A percentile compares a stretch with the other conserved stretches of the same genome.
These are phyloP conservation scores for Phrynocephalus guinanensis DNA, from an alignment of 2,797 vertebrate species.

Conservation along the genomic window DNA sequence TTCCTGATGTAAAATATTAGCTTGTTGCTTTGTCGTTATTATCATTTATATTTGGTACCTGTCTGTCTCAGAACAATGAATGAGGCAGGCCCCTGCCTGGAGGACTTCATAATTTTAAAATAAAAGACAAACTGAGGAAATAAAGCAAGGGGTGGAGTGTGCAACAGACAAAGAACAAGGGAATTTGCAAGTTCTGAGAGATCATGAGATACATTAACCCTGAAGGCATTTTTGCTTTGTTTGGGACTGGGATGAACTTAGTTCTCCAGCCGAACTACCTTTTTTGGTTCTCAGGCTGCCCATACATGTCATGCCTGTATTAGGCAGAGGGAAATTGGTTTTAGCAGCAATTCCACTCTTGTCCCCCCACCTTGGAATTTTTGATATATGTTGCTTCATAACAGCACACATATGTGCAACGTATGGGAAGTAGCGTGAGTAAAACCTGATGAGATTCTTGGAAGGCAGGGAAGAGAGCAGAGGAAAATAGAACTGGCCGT, in stretches of 20 bases:
- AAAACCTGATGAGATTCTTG: not conserved
- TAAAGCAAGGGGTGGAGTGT: constrained; percentile 53
- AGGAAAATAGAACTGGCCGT: not conserved
- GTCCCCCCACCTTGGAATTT: not conserved
- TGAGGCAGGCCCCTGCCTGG: constrained; percentile 51
- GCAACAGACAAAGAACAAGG: constrained; percentile 32
- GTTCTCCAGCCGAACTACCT: not conserved
- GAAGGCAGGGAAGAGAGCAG: not conserved
- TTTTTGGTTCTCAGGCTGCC: not conserved
- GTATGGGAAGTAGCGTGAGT: not conserved
- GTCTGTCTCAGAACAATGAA: not conserved
- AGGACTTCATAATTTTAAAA: constrained; percentile 51
- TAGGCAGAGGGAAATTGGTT: not conserved
- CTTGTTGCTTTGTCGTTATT: constrained; percentile 45
- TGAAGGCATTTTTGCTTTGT: not conserved
- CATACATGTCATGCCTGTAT: not conserved
- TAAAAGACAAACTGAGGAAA: constrained; percentile 56
- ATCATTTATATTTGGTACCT: constrained; percentile 51
- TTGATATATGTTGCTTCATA: too few species aligned
- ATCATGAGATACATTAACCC: constrained; percentile 46
- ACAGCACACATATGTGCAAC: too few species aligned
- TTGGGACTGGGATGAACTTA: not conserved
- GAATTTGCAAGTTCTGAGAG: constrained; percentile 57
- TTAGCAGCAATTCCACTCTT: not conserved
- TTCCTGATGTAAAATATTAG: constrained; percentile 47